These are phyloP conservation scores for Linepithema humile DNA, from an alignment of 1,140 invertebrate species.

Conservation along the genomic window DNA sequence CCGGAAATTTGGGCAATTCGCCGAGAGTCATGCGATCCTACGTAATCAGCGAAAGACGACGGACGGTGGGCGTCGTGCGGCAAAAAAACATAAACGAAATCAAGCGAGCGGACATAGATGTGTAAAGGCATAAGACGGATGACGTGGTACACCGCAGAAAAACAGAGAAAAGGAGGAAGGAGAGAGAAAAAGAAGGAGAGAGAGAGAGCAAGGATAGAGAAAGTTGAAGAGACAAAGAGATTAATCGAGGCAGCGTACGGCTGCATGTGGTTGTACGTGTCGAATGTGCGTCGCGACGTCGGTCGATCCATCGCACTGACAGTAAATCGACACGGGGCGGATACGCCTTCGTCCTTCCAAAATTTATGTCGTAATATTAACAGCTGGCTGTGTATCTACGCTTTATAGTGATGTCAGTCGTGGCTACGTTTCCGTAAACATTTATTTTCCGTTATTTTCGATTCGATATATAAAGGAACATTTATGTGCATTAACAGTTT, in stretches of 20 bases:
- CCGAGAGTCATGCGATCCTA: constrained; percentile 32
- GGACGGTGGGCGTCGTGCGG: constrained; percentile 25
- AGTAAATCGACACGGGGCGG: background rate
- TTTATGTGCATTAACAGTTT: too few relatives aligned
- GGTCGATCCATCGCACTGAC: constrained; percentile 15
- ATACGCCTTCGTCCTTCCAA: background rate
- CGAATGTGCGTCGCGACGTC: background rate
- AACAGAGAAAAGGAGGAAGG: too few relatives aligned
- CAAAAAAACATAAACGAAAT: constrained; percentile 15
- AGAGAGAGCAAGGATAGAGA: background rate
- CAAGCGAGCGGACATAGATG: background rate
- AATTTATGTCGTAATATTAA: constrained; percentile 34
- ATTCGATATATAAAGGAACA: background rate
- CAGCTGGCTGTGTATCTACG: background rate
- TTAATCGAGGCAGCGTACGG: constrained; percentile 36
- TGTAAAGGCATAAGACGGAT: constrained; percentile 4
- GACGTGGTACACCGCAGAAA: too few relatives aligned
- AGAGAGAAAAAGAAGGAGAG: background rate
- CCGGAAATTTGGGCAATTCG: constrained; percentile 46
- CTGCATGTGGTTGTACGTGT: background rate
- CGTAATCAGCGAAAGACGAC: constrained; percentile 47
- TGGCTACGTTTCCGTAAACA: background rate
- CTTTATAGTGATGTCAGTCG: background rate
- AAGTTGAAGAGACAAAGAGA: constrained; percentile 29
- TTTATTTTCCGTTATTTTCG: constrained; percentile 10